These are phyloP conservation scores for Caiman crocodilus DNA, from an alignment of 2,797 vertebrate genomes.

Conservation along the genomic window DNA sequence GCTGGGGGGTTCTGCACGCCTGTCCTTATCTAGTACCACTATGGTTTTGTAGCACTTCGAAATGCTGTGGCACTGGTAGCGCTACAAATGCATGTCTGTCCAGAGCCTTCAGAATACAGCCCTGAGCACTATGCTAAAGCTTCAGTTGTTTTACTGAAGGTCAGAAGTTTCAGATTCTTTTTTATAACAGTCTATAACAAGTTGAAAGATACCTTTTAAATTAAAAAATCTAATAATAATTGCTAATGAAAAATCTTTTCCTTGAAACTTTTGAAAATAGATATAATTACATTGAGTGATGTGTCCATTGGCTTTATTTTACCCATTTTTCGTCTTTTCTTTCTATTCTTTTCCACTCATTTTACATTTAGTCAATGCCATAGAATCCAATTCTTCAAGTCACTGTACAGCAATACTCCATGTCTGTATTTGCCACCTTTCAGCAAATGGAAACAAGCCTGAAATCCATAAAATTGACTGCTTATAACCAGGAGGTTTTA, in stretches of 20 bases:
- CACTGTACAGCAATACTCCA: conserved; percentile 16
- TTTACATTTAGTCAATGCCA: conserved; percentile 24
- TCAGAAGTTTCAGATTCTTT: not conserved
- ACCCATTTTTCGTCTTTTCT: conserved; percentile 21
- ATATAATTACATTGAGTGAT: not conserved
- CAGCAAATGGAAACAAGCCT: not conserved
- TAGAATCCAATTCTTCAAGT: conserved; percentile 6
- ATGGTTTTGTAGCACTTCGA: too few species aligned
- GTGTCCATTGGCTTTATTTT: not conserved
- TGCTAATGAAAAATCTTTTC: not conserved
- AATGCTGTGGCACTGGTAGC: too few species aligned
- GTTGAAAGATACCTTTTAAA: not conserved
- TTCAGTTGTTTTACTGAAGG: conserved; percentile 3
- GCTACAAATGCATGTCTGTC: too few species aligned
- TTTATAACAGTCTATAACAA: not conserved
- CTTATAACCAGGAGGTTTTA: conserved; percentile 16
- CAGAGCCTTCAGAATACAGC: too few species aligned
- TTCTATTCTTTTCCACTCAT: not conserved
- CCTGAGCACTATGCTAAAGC: fast-evolving
- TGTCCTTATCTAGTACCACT: too few species aligned
- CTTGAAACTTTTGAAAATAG: fast-evolving
- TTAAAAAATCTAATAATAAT: not conserved
- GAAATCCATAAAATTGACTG: conserved; percentile 1
- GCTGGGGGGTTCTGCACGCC: too few species aligned
- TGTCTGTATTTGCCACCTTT: not conserved